phyloP scores from a whole-genome alignment of 2,888 invertebrate genomes.

The Phengaris alcon region DNA sequence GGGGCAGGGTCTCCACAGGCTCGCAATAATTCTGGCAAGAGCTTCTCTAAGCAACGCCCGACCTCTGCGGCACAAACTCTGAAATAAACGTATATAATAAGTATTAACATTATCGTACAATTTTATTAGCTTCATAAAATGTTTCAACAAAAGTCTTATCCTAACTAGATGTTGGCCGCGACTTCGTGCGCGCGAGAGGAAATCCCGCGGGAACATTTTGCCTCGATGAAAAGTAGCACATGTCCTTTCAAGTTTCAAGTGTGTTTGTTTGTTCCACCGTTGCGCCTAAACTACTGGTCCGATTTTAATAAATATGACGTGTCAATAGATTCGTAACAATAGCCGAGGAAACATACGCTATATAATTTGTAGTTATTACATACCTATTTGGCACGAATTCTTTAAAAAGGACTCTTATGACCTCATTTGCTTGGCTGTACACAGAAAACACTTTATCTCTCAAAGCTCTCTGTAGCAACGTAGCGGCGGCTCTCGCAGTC shows the following conservation, averaged over 20 bases:
- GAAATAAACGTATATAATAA: constrained; percentile 34
- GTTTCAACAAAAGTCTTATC: too few species aligned
- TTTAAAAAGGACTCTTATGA: constrained; percentile 87
- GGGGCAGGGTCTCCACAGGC: constrained; percentile 94
- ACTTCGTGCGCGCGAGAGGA: too few species aligned
- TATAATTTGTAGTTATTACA: constrained; percentile 8
- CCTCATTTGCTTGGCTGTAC: constrained; percentile 90
- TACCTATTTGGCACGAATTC: constrained; percentile 91
- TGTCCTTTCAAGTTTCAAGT: too few species aligned
- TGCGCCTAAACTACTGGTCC: too few species aligned
- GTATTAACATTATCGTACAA: too few species aligned
- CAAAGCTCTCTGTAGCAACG: constrained; percentile 87
- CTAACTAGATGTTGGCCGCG: too few species aligned
- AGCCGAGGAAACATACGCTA: background rate
- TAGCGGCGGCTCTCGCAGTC: constrained; percentile 88
- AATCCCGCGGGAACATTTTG: too few species aligned
- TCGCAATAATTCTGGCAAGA: constrained; percentile 89
- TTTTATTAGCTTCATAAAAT: too few species aligned
- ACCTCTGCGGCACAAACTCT: constrained; percentile 92
- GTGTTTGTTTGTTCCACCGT: too few species aligned
- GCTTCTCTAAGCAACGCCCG: constrained; percentile 88
- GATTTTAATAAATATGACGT: background rate
- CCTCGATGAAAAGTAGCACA: too few species aligned
- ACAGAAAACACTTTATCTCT: constrained; percentile 94
- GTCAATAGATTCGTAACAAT: too few species aligned